phyloP scores from a whole-genome alignment of 2,888 invertebrate species.

The Caenorhabditis japonica region DNA sequence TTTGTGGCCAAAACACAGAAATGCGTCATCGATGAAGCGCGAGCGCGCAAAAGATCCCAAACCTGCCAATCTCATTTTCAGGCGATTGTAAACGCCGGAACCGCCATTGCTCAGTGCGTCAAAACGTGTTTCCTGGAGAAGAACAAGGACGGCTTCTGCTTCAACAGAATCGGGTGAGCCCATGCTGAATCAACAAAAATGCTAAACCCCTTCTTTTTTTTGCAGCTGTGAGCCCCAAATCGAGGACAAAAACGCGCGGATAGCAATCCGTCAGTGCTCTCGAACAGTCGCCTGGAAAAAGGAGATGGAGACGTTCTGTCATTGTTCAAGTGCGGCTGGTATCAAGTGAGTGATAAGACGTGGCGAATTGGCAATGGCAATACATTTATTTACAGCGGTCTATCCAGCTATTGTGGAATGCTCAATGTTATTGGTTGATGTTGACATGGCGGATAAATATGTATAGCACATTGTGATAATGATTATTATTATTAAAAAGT shows the following conservation, averaged over 20 bases:
- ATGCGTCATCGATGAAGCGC: too few relatives aligned
- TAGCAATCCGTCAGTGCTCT: slow-evolving; percentile 67
- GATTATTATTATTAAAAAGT: too few relatives aligned
- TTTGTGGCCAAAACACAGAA: too few relatives aligned
- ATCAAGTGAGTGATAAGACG: slow-evolving; percentile 60
- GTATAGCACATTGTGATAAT: too few relatives aligned
- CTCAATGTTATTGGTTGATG: slow-evolving; percentile 57
- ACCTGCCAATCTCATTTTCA: too few relatives aligned
- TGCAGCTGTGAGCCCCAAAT: slow-evolving; percentile 70
- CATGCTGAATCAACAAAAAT: neutral
- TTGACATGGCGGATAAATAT: too few relatives aligned
- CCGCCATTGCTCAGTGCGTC: slow-evolving; percentile 70
- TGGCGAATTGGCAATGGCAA: too few relatives aligned
- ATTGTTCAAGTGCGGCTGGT: slow-evolving; percentile 71
- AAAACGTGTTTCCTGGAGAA: slow-evolving; percentile 72
- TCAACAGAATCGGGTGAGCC: slow-evolving; percentile 64
- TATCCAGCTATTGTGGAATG: slow-evolving; percentile 63
- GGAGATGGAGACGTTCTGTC: slow-evolving; percentile 69
- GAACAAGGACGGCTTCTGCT: slow-evolving; percentile 71
- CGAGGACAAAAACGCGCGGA: slow-evolving; percentile 60
- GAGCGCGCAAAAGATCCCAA: too few relatives aligned
- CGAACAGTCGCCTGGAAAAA: slow-evolving; percentile 66
- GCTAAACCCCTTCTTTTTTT: neutral
- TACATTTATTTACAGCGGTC: slow-evolving; percentile 53
- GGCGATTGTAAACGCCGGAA: slow-evolving; percentile 63